A percentile compares a stretch with the other conserved stretches of the same genome.
phyloP scores from a whole-genome alignment of 2,113 vertebrate species.

The Carollia perspicillata region DNA sequence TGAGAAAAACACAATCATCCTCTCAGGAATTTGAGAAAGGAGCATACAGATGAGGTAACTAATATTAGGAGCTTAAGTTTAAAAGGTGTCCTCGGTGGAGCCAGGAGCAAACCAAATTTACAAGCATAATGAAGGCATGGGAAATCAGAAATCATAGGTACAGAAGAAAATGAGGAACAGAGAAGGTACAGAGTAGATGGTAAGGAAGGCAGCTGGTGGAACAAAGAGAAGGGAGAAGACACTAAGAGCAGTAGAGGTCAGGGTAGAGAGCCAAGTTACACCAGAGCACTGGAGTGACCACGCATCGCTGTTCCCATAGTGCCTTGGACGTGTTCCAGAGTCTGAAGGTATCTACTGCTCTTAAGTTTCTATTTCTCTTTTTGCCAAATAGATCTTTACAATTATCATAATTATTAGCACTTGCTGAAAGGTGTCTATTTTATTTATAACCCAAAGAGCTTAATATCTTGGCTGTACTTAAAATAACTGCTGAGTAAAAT shows the following conservation, averaged over 20 bases:
- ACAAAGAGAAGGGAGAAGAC: neutral
- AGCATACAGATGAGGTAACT: neutral
- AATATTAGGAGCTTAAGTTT: neutral
- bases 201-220: neutral
- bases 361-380: neutral
- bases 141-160: neutral
- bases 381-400: neutral
- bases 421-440: neutral
- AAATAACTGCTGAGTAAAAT: neutral
- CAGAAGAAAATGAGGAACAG: neutral
- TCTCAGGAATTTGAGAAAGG: neutral
- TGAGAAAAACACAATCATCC: neutral
- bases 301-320: neutral
- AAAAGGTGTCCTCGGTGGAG: neutral
- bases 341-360: neutral
- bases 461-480: neutral
- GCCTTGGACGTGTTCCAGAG: neutral
- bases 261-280: neutral
- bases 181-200: neutral
- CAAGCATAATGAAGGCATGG: neutral
- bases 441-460: neutral
- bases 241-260: neutral
- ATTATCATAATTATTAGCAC: neutral
- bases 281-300: neutral
- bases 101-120: neutral